Base-by-base conservation (phyloP, 1,140 invertebrate species). In the Brachionus calyciflorus region DNA sequence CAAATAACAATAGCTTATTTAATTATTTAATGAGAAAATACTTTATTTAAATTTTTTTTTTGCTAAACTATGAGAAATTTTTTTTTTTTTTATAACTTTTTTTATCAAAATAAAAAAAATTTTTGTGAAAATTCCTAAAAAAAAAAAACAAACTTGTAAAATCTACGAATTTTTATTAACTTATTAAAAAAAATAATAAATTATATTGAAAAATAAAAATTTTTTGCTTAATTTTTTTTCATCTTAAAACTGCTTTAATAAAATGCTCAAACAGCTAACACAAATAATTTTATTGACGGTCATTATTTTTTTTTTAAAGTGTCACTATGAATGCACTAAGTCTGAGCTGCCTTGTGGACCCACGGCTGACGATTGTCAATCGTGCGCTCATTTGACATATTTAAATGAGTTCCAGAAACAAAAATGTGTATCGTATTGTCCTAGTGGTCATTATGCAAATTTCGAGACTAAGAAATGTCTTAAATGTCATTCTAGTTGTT, bases 221-320 rank as follows among this genome's bases (percentile, higher is more conserved):
- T 60, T 60, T 60, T 60, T 60, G 55, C 55, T 60, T 60, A 60
- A 60, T 60, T 60, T 60, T 33, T 33, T 37, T 60, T 55, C 33
- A 28, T 28, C 33, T 55, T 55, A 28, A 55, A 55, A 19, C 37
- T 19, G 55, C 55, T 60, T 60, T 28, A 17, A 37, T 37, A n/a
- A n/a, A n/a, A n/a, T n/a, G n/a, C n/a, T n/a, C n/a, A n/a, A n/a
- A n/a, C n/a, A n/a, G n/a, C n/a, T n/a, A n/a, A n/a, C n/a, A n/a
- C n/a, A n/a, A n/a, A n/a, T 19, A 10, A 40, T 37, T 14, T 33
- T 40, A 24, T 24, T 46, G 14, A 24, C 21, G 30, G 10, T n/a
- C n/a, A n/a, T 24, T 30, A 26, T 19, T 63, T 46, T 44, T n/a
- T 26, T 1, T 73, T 21, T 10, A 49, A 33, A 73, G 69, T 73